Evolutionary conservation across 2,888 invertebrate genomes (phyloP).

Genomic region (Malachius bipustulatus): DNA sequence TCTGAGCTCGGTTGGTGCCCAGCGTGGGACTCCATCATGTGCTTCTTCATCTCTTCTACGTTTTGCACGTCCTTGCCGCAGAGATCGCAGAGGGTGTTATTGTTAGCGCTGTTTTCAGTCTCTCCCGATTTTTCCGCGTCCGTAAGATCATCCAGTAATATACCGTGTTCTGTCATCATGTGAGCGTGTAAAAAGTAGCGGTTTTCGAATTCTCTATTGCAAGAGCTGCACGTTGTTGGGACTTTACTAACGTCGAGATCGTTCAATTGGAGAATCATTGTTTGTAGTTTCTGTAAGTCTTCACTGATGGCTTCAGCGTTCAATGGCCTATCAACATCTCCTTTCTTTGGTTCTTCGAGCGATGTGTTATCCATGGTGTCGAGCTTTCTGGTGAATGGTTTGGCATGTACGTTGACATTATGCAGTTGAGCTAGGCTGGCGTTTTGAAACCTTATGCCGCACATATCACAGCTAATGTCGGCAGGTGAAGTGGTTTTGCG

Average conservation of each 20-base stretch:
- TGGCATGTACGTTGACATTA: conserved; percentile 33
- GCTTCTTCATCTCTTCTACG: conserved; percentile 55
- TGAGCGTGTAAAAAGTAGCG: conserved; percentile 58
- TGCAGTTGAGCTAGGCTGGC: conserved; percentile 35
- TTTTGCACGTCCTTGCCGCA: conserved; percentile 38
- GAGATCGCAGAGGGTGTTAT: conserved; percentile 35
- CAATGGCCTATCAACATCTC: conserved; percentile 27
- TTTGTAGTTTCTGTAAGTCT: conserved; percentile 77
- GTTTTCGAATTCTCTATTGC: conserved; percentile 60
- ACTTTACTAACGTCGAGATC: conserved; percentile 55
- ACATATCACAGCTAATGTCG: conserved; percentile 40
- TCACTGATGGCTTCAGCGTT: conserved; percentile 59
- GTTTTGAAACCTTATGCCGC: conserved; percentile 43
- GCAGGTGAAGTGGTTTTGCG: conserved; percentile 37
- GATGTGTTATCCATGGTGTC: conserved; percentile 25
- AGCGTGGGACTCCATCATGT: conserved; percentile 56
- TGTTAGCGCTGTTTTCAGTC: conserved; percentile 28
- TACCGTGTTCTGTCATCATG: conserved; percentile 55
- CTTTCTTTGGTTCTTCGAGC: conserved; percentile 25
- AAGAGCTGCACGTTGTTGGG: conserved; percentile 49
- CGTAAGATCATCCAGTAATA: conserved; percentile 37
- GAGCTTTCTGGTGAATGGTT: conserved; percentile 22
- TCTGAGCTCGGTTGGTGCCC: conserved; percentile 19
- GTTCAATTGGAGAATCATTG: conserved; percentile 81
- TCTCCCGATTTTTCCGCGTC: conserved; percentile 33